Percentiles rank a stretch among this genome's conserved stretches.
Evolutionary conservation across 1,140 invertebrate genomes (phyloP).

Genomic region (Neodiprion pinetum): DNA sequence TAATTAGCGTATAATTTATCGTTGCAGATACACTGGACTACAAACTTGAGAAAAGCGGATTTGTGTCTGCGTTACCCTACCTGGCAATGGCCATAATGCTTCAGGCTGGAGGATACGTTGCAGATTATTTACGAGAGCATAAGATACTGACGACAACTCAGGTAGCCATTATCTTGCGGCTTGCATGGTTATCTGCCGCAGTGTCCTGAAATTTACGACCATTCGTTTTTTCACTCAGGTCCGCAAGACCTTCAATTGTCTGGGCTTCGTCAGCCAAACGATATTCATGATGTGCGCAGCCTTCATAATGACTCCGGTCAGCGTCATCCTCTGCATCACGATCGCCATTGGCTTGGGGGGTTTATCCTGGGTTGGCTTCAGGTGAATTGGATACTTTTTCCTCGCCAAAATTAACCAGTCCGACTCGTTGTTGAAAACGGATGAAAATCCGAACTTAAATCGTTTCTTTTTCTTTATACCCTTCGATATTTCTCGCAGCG

Average conservation of each 20-base stretch:
- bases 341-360: constrained; percentile 87
- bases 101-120: constrained; percentile 79
- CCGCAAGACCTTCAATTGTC: constrained; percentile 77
- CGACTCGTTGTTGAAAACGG: background rate
- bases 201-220: background rate
- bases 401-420: constrained; percentile 15
- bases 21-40: constrained; percentile 75
- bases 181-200: background rate
- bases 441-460: background rate
- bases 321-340: constrained; percentile 78
- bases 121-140: constrained; percentile 75
- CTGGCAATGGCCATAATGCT: constrained; percentile 83
- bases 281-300: constrained; percentile 84
- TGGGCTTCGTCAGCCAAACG: constrained; percentile 81
- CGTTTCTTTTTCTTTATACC: constrained; percentile 22
- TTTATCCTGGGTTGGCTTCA: constrained; percentile 88
- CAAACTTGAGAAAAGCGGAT: constrained; percentile 78
- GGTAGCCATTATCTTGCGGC: constrained; percentile 36
- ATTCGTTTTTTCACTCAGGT: constrained; percentile 53
- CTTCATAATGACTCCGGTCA: constrained; percentile 69
- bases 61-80: constrained; percentile 85
- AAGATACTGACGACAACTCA: constrained; percentile 75
- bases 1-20: background rate
- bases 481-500: constrained; percentile 63
- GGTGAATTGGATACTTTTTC: constrained; percentile 58